Conservation (phyloP, 2,113 vertebrate genomes). For the Sorex araneus region DNA sequence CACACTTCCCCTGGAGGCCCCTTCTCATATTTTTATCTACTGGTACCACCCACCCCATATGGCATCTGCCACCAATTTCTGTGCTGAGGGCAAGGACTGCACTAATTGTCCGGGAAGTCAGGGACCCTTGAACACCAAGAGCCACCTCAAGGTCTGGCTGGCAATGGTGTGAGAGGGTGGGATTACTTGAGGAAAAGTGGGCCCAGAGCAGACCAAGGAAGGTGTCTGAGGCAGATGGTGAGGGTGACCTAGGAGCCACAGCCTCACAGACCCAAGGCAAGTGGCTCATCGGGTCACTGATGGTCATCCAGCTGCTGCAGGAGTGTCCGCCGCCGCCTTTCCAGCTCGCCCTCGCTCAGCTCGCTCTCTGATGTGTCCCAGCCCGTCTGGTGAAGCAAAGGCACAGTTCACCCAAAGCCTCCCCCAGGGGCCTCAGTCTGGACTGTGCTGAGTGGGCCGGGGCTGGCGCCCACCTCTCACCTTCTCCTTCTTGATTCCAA, state of each 20-base stretch:
- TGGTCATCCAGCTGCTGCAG: slow-evolving; percentile 89
- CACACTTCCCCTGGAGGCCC: slow-evolving; percentile 53
- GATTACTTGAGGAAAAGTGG: slow-evolving; percentile 71
- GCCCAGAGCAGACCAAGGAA: slow-evolving; percentile 68
- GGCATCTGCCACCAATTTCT: slow-evolving; percentile 40
- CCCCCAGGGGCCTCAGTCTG: neutral
- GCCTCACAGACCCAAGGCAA: slow-evolving; percentile 71
- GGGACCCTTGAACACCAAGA: slow-evolving; percentile 61
- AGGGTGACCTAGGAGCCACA: slow-evolving; percentile 50
- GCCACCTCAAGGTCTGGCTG: slow-evolving; percentile 64
- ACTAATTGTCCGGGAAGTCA: slow-evolving; percentile 69
- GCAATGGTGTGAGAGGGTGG: slow-evolving; percentile 2
- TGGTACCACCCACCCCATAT: slow-evolving; percentile 51
- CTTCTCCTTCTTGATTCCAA: slow-evolving; percentile 87
- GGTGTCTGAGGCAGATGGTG: slow-evolving; percentile 70
- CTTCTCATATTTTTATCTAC: slow-evolving; percentile 57
- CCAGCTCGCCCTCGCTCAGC: slow-evolving; percentile 89
- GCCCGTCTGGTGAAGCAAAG: slow-evolving; percentile 85
- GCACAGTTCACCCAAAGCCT: slow-evolving; percentile 65
- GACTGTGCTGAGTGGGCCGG: neutral
- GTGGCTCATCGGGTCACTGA: slow-evolving; percentile 76
- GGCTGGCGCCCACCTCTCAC: slow-evolving; percentile 75
- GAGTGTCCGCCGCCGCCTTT: slow-evolving; percentile 88
- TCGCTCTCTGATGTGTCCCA: slow-evolving; percentile 91
- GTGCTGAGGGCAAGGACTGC: slow-evolving; percentile 69